Base-by-base conservation (phyloP, 2,797 vertebrate species). In the Anableps anableps region DNA sequence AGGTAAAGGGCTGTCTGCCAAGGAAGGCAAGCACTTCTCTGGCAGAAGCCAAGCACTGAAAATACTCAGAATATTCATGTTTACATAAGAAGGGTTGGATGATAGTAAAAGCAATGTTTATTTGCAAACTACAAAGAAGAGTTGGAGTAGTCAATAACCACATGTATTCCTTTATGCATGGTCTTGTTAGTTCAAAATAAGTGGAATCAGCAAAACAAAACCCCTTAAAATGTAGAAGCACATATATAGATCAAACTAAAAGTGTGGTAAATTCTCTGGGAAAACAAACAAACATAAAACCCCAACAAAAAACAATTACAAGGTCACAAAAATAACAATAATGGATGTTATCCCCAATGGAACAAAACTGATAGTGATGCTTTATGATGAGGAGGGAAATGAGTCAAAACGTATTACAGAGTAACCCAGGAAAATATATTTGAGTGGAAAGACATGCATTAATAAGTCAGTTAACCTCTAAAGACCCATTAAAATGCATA, bases 101-200 rank as follows among this genome's bases (percentile, higher is more conserved):
- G 68, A 85, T 82, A 87, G 88, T 75, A 86, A 92, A 80, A 75
- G 84, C 78, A 85, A 85, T 83, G 83, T 85, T 88, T 89, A 77
- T 84, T 74, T 80, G 78, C 75, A 64, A 83, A 72, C 75, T 80
- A 76, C 26, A 55, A 0, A 1, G 79, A 70, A 21, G 23, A 13
- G 16, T 26, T 17, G 60, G 26, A 77, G 78, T 80, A 72, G 83
- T 83, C 60, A 86, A 72, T 86, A 84, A 45, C 16, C 36, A 74
- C 80, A 87, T 76, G 80, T 72, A 60, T 80, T 76, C 47, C 72
- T 85, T 38, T 9, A 45, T 38, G 79, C 3, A 8, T 78, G 68
- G 79, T 68, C 75, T 84, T 73, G 77, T 79, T 84, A 77, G 58
- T 64, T 43, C n/a, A n/a, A 76, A 77, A 51, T 3, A 66, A 47